phyloP scores from a whole-genome alignment of 1,140 invertebrate species.

The Ctenoplectra terminalis region DNA sequence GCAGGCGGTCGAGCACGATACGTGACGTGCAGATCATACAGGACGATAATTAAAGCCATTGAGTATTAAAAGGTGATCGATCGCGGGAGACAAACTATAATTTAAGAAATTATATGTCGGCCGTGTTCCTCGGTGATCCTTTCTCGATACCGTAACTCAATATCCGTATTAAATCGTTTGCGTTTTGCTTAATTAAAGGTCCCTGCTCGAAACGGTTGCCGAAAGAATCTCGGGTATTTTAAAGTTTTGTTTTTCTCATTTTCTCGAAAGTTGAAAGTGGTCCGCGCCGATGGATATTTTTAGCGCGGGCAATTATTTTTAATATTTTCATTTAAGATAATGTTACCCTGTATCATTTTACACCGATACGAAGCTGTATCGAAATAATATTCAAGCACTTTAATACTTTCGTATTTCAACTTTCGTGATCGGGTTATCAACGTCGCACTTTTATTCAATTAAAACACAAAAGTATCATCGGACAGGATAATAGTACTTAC shows the following conservation, averaged over 20 bases:
- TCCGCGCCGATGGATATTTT: no score
- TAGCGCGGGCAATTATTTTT: no score
- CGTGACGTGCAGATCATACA: neutral
- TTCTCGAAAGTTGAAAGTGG: no score
- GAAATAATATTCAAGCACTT: no score
- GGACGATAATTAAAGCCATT: slow-evolving; percentile 12
- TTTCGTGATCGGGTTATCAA: no score
- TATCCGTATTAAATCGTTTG: neutral
- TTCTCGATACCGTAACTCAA: neutral
- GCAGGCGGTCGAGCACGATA: no score
- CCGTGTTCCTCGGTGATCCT: neutral
- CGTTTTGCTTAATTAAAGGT: neutral
- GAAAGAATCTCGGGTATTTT: neutral
- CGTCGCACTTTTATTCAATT: no score
- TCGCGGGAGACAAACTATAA: neutral
- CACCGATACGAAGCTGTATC: no score
- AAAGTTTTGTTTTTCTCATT: neutral
- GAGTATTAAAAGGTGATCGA: neutral
- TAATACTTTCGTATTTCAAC: no score
- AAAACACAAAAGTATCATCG: neutral
- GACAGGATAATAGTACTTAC: slow-evolving; percentile 74
- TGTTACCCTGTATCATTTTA: no score
- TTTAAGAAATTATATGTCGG: neutral
- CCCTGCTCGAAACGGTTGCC: neutral
- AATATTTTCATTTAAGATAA: no score